Evolutionary conservation across 2,113 vertebrate species (phyloP), one percentile per base, ranked within the genome.

Genomic region (Neolamprologus fasciatus): DNA sequence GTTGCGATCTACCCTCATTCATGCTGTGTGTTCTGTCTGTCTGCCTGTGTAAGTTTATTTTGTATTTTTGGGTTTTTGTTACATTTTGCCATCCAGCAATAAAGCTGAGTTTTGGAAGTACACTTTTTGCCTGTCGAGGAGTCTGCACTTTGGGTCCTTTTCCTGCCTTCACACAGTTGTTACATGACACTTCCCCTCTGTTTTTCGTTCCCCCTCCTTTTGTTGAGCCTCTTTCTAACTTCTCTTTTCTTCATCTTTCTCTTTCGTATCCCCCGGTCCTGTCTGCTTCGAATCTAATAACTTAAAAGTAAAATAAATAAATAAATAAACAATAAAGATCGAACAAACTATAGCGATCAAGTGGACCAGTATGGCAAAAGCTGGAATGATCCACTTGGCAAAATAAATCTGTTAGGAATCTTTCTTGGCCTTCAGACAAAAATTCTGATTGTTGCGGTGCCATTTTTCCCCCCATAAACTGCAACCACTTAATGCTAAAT

Each of bases 1-100:
- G 40, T 42, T 42, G 12, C 0, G 12, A 42, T 42, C 40, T 42
- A 42, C 12, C 0, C 0, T 42, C 6, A 42, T 42, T 5, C 6
- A 42, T 21, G 40, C 40, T 42, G 40, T 42, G 40, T 6, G 40
- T 42, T 42, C 0, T 42, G 3, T 42, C 0, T 42, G 3, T 42
- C 40, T 42, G 40, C 40, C 12, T 3, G 0, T 40, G 0, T 42
- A 42, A 13, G 40, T 42, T 21, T 21, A 21, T 21, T 21, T 21
- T 21, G 21, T 42, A 42, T 42, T 42, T 42, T 42, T 40, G 37
- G 5, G 37, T 40, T 40, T 21, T 21, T 21, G 21, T 21, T 21
- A 21, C 21, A 21, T 21, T 21, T 21, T 21, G 21, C 21, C 21
- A 21, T 21, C 21, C 37, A 40, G 37, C 37, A 40, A 12, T 40